These are phyloP conservation scores for Oenanthe melanoleuca DNA, from an alignment of 2,113 vertebrate species.

Conservation along the genomic window DNA sequence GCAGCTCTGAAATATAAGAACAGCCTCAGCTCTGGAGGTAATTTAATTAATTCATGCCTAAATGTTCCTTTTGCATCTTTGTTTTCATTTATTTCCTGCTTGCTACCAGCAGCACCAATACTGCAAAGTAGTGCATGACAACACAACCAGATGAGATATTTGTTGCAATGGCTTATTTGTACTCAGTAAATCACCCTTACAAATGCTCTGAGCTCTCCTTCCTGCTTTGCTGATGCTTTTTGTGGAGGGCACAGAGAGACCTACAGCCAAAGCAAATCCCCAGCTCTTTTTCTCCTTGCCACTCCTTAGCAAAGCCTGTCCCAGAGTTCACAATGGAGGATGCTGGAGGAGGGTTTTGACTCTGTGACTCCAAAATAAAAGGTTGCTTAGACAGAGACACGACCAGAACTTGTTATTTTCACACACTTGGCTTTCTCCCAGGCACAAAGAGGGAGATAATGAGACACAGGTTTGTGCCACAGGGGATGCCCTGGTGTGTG, in stretches of 20 bases:
- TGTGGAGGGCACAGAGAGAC: neutral
- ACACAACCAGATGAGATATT: constrained; percentile 22
- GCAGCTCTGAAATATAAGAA: neutral
- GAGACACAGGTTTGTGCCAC: neutral
- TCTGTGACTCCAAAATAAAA: neutral
- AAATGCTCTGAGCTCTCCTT: neutral
- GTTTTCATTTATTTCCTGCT: constrained; percentile 26
- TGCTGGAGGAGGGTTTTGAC: neutral
- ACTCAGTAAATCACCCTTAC: neutral
- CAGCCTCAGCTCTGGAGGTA: neutral
- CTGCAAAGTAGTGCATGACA: neutral
- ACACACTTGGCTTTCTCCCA: neutral
- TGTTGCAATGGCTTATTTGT: neutral
- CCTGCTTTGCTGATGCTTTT: neutral
- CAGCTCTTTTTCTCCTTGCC: neutral
- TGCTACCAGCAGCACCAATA: neutral
- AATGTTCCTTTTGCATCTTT: neutral
- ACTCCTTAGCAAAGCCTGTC: neutral
- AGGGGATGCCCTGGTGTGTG: fast-evolving
- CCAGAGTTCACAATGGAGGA: fast-evolving
- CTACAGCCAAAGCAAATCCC: neutral
- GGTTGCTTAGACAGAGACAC: neutral
- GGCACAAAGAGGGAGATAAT: neutral
- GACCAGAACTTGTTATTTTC: neutral
- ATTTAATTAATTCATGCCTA: neutral